Evolutionary conservation across 2,113 vertebrate genomes (phyloP), one percentile per base, ranked within the genome.

Genomic region (Notarius lentiginosus): DNA sequence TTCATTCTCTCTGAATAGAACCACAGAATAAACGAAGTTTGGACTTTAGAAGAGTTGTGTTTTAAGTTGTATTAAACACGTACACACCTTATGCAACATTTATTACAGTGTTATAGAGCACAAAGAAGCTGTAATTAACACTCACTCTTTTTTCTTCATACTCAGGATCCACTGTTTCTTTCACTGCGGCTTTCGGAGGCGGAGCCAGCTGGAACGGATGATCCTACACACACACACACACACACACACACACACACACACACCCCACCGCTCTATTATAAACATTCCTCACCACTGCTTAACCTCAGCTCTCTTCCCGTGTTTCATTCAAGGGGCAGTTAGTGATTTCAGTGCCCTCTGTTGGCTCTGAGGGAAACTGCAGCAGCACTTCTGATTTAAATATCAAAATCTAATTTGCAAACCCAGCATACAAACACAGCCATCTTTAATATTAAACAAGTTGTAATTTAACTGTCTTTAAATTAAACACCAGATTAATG

Each of bases 81-180:
- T 3, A 65, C 47, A n/a, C 83, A 84, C 30, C 4, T 5, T 58
- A 49, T 60, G 73, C n/a, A 27, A 17, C 6, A 1, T 17, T 79
- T 30, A 77, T 79, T 27, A 77, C 60, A 61, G n/a, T 15, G 17
- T 34, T 34, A 72, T 53, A 18, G 27, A 27, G 14, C n/a, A 79
- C n/a, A 27, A 30, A 15, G 8, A 0, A 17, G 22, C 1, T 14
- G 15, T 51, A 61, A 79, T 27, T 30, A 47, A 61, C 49, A 91
- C 95, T 95, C 91, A 96, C 96, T 96, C 96, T 95, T 93, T 96
- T 97, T 85, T 97, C 96, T 90, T 97, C 96, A 88, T 97, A 97
- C 90, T 96, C 96, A 24, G 95, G 94, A 90, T 97, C 96, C 90
- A 95, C 89, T 89, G 95, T 95, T 68, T 96, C 96, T 90, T 90